phyloP scores from a whole-genome alignment of 2,113 vertebrate species.

The Nymphicus hollandicus region DNA sequence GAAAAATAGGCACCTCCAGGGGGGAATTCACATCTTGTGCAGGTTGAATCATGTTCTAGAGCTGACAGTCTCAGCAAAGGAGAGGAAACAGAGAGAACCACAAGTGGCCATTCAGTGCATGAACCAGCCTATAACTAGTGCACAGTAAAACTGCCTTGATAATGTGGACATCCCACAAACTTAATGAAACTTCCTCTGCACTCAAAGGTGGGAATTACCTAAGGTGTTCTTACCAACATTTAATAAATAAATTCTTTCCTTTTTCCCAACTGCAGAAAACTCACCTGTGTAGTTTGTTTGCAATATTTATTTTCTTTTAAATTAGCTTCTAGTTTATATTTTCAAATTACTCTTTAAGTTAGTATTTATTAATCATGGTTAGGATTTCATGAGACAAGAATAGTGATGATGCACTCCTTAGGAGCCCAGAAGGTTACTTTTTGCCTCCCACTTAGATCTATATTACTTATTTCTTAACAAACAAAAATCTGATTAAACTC shows the following conservation, averaged over 20 bases:
- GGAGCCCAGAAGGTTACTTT: not conserved
- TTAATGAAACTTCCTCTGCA: not conserved
- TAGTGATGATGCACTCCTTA: not conserved
- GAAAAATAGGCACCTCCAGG: not conserved
- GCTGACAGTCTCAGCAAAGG: not conserved
- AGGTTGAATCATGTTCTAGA: not conserved
- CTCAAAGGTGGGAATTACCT: not conserved
- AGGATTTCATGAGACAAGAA: not conserved
- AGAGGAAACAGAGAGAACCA: not conserved
- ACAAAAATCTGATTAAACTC: not conserved
- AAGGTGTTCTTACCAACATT: not conserved
- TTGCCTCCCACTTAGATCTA: not conserved
- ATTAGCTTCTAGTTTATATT: not conserved
- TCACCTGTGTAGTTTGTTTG: not conserved
- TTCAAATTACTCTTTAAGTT: not conserved
- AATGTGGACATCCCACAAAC: not conserved
- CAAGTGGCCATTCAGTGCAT: not conserved
- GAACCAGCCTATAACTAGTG: not conserved
- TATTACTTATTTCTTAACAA: not conserved
- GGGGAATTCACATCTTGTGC: not conserved
- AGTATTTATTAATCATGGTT: not conserved
- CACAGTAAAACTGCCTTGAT: not conserved
- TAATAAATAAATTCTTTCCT: not conserved
- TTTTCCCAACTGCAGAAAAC: not conserved
- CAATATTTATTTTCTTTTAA: not conserved